Percentiles rank a stretch among this genome's conserved stretches.
phyloP scores from a whole-genome alignment of 2,888 invertebrate genomes.

The Pollenia angustigena region DNA sequence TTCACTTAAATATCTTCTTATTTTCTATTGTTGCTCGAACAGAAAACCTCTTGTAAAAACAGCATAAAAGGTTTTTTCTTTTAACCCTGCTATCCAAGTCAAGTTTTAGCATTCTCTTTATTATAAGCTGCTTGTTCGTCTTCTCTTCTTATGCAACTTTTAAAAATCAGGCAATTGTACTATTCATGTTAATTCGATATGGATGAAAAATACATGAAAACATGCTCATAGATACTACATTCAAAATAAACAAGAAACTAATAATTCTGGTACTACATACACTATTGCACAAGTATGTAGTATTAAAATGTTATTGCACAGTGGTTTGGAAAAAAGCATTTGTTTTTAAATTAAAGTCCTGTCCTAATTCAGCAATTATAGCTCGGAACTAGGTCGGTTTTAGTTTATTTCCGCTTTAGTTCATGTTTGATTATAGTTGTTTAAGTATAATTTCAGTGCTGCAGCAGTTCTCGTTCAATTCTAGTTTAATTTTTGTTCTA shows the following conservation, averaged over 20 bases:
- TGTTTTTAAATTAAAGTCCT: no score
- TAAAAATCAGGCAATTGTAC: constrained; percentile 66
- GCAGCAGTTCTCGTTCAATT: no score
- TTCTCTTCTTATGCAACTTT: constrained; percentile 25
- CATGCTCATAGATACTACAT: background rate
- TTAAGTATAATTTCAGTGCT: no score
- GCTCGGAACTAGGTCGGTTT: no score
- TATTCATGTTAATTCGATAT: constrained; percentile 45
- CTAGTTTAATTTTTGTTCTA: no score
- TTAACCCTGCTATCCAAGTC: constrained; percentile 41
- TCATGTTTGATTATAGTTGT: no score
- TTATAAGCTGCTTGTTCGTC: background rate
- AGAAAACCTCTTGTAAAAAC: constrained; percentile 17
- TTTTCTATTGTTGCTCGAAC: constrained; percentile 32
- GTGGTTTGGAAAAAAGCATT: background rate
- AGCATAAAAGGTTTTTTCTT: constrained; percentile 37
- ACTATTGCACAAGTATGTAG: constrained; percentile 37
- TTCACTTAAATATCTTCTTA: constrained; percentile 46
- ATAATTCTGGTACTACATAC: constrained; percentile 63
- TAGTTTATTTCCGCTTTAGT: no score
- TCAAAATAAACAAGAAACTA: constrained; percentile 45
- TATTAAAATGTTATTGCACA: constrained; percentile 52
- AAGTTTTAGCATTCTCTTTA: constrained; percentile 15
- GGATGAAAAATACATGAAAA: background rate
- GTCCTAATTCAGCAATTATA: no score